Conservation (phyloP, 2,113 vertebrate genomes). For the Circaetus gallicus region DNA sequence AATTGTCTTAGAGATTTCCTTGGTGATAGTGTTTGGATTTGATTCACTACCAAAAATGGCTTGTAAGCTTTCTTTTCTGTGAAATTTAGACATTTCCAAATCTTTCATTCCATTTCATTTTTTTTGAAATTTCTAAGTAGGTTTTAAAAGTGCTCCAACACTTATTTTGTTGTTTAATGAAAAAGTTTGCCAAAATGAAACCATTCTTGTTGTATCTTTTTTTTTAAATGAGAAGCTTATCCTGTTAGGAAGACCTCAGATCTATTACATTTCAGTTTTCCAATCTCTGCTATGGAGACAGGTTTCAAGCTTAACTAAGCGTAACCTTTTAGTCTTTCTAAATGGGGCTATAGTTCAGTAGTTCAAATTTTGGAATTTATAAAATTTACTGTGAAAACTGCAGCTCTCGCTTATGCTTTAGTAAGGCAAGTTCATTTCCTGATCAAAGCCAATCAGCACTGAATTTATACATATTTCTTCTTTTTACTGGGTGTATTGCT, state of each 20-base stretch:
- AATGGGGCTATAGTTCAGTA: neutral
- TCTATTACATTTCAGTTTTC: neutral
- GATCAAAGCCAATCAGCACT: neutral
- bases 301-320: neutral
- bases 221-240: neutral
- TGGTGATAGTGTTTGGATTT: neutral
- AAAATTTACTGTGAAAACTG: neutral
- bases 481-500: neutral
- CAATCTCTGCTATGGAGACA: neutral
- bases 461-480: neutral
- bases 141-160: neutral
- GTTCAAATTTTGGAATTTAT: neutral
- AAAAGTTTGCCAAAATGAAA: neutral
- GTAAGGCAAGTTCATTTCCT: neutral
- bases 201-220: neutral
- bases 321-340: neutral
- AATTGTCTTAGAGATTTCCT: neutral
- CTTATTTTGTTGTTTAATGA: neutral
- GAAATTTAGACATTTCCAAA: neutral
- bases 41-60: neutral
- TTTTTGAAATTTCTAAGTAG: fast-evolving
- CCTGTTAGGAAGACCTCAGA: neutral
- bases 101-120: neutral
- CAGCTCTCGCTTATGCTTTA: neutral
- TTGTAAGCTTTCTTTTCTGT: neutral